Percentiles rank a stretch among this genome's conserved stretches.
These are phyloP conservation scores for Drepanosiphum platanoidis DNA, from an alignment of 2,888 invertebrate genomes.

Conservation along the genomic window DNA sequence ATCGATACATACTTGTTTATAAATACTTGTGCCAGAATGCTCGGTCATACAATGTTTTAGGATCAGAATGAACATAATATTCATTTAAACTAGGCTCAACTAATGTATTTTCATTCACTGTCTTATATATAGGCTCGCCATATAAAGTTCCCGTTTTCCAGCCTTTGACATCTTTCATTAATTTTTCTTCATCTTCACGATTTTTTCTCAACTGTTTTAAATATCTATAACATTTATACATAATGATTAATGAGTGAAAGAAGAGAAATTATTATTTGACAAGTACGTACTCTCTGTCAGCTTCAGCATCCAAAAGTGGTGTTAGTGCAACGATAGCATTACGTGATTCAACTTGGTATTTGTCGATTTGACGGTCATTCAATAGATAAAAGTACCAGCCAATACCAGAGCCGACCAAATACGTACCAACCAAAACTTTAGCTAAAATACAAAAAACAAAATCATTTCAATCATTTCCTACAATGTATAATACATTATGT, in stretches of 20 bases:
- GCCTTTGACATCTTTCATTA: slow-evolving; percentile 90
- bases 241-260: neutral
- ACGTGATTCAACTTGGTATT: slow-evolving; percentile 75
- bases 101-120: slow-evolving; percentile 73
- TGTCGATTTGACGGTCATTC: slow-evolving; percentile 28
- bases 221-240: slow-evolving; percentile 67
- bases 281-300: slow-evolving; percentile 78
- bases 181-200: slow-evolving; percentile 83
- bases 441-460: slow-evolving; percentile 14
- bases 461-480: neutral
- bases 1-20: slow-evolving; percentile 39
- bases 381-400: slow-evolving; percentile 50
- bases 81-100: slow-evolving; percentile 76
- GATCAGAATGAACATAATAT: slow-evolving; percentile 75
- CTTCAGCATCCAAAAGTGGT: slow-evolving; percentile 84
- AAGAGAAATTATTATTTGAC: neutral
- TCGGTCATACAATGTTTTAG: slow-evolving; percentile 65
- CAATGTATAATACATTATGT: neutral
- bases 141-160: slow-evolving; percentile 93
- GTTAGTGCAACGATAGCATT: slow-evolving; percentile 80
- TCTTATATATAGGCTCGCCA: slow-evolving; percentile 84
- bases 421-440: slow-evolving; percentile 39
- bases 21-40: slow-evolving; percentile 49
- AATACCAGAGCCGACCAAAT: slow-evolving; percentile 22
- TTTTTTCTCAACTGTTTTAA: slow-evolving; percentile 82